A percentile compares a stretch with the other conserved stretches of the same genome.
Evolutionary conservation across 1,140 invertebrate genomes (phyloP).

Genomic region (Amyelois transitella): DNA sequence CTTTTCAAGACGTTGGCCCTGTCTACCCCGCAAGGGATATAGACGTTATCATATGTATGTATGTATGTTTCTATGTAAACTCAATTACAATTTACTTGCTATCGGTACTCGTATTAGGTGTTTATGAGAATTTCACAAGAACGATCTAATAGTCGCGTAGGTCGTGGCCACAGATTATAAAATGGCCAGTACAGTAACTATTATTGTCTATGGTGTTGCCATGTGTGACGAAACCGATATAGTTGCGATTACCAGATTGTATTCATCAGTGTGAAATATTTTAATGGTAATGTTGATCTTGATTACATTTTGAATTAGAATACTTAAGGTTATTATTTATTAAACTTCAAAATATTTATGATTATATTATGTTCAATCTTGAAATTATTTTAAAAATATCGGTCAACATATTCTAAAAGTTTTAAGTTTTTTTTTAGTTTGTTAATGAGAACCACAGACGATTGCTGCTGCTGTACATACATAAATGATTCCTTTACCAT

Average conservation of each 20-base stretch:
- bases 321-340: neutral
- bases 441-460: too few species aligned
- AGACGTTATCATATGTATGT: too few species aligned
- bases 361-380: too few species aligned
- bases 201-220: neutral
- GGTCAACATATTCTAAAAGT: too few species aligned
- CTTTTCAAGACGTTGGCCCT: too few species aligned
- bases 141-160: conserved; percentile 6
- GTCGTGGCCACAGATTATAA: conserved; percentile 2
- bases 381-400: too few species aligned
- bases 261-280: neutral
- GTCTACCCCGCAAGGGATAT: too few species aligned
- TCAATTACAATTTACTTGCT: neutral
- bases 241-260: neutral
- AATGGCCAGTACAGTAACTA: neutral
- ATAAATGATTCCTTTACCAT: too few species aligned
- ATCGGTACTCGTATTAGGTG: neutral
- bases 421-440: too few species aligned
- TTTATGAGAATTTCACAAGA: conserved; percentile 5
- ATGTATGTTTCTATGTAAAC: too few species aligned
- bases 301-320: neutral
- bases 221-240: neutral
- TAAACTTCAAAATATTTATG: too few species aligned
- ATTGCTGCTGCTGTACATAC: too few species aligned
- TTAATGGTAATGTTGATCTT: neutral